phyloP scores from a whole-genome alignment of 2,113 vertebrate species.

The Crypturellus undulatus region DNA sequence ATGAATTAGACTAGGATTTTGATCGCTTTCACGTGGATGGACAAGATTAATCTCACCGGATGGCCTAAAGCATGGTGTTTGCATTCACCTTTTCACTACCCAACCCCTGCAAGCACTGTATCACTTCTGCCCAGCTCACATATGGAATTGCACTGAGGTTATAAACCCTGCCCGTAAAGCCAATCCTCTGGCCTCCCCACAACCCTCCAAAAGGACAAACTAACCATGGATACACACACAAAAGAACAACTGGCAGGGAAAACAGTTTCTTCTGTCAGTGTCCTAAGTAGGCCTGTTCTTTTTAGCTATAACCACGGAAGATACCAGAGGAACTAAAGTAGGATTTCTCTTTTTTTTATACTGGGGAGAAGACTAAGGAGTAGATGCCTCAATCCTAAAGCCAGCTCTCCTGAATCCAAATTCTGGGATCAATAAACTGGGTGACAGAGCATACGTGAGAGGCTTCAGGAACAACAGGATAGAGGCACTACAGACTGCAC shows the following conservation, averaged over 20 bases:
- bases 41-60: background rate
- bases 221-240: too few species aligned
- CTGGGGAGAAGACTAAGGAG: background rate
- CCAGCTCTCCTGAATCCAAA: background rate
- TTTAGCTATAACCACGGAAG: background rate
- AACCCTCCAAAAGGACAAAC: too few species aligned
- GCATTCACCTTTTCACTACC: background rate
- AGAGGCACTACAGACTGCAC: background rate
- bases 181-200: background rate
- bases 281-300: background rate
- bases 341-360: background rate
- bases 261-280: background rate
- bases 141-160: background rate
- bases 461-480: background rate
- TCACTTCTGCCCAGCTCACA: background rate
- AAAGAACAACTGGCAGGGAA: background rate
- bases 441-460: fast-evolving
- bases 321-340: background rate
- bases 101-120: background rate
- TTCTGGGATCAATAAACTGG: background rate
- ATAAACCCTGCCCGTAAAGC: background rate
- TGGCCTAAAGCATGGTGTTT: background rate
- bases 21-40: background rate
- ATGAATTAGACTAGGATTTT: background rate
- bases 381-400: background rate